These are phyloP conservation scores for Balanococcus diminutus DNA, from an alignment of 2,888 invertebrate genomes.

Conservation along the genomic window DNA sequence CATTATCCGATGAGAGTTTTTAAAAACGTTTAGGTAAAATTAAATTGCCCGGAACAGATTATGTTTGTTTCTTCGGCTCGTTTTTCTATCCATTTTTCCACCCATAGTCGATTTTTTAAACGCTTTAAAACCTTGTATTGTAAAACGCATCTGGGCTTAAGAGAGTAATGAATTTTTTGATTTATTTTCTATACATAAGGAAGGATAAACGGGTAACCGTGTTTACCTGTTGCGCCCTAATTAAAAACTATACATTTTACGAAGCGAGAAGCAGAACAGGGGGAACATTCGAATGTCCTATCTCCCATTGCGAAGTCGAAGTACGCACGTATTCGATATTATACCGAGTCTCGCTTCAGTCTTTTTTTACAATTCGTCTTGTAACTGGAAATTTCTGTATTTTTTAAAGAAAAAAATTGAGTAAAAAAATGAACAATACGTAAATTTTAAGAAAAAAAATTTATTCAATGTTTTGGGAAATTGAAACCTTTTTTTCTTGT, in stretches of 20 bases:
- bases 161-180: not conserved
- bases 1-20: conserved; percentile 17
- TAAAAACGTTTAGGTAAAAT: conserved; percentile 10
- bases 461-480: no score
- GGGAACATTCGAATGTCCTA: no score
- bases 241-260: not conserved
- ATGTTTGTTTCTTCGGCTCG: not conserved
- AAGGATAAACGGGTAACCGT: not conserved
- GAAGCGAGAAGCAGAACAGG: not conserved
- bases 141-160: not conserved
- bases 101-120: not conserved
- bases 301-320: not conserved
- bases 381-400: no score
- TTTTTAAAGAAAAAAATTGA: no score
- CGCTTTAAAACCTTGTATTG: not conserved
- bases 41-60: conserved; percentile 13
- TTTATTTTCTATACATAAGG: not conserved
- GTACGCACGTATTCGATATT: no score
- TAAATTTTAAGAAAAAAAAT: no score
- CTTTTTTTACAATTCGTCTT: no score
- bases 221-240: not conserved
- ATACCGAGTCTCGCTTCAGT: no score
- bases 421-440: no score
- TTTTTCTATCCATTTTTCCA: not conserved
- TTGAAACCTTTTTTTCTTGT: no score